These are phyloP conservation scores for Aplysia californica DNA, from an alignment of 1,140 invertebrate species.

Conservation along the genomic window DNA sequence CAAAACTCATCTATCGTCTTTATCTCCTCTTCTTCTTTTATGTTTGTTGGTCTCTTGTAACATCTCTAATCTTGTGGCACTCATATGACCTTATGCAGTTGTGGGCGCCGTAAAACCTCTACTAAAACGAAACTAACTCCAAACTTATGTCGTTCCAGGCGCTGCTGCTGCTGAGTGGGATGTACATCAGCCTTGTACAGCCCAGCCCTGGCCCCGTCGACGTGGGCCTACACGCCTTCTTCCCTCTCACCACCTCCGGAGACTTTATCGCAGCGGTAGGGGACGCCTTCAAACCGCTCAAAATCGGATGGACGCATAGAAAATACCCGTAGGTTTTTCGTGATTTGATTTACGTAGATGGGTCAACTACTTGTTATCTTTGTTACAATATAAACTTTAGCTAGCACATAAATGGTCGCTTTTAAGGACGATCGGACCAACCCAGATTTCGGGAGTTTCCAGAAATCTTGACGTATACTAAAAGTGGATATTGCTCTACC, in stretches of 20 bases:
- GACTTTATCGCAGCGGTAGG: background rate
- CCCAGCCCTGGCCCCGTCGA: background rate
- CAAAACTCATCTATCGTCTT: background rate
- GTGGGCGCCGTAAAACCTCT: no score
- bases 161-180: constrained; percentile 1
- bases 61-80: background rate
- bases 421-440: no score
- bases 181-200: constrained; percentile 19
- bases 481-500: no score
- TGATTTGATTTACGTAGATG: no score
- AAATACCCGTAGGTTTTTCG: no score
- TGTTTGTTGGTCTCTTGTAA: no score
- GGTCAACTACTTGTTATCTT: background rate
- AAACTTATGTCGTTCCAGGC: constrained; percentile 16
- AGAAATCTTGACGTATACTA: no score
- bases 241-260: no score
- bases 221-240: background rate
- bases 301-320: background rate
- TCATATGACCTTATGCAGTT: no score
- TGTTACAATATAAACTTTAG: background rate
- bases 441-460: no score
- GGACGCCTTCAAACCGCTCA: background rate
- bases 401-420: background rate
- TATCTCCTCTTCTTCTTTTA: no score
- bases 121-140: no score